Evolutionary conservation across 2,113 vertebrate genomes (phyloP).

Genomic region (Nycticorax nycticorax): DNA sequence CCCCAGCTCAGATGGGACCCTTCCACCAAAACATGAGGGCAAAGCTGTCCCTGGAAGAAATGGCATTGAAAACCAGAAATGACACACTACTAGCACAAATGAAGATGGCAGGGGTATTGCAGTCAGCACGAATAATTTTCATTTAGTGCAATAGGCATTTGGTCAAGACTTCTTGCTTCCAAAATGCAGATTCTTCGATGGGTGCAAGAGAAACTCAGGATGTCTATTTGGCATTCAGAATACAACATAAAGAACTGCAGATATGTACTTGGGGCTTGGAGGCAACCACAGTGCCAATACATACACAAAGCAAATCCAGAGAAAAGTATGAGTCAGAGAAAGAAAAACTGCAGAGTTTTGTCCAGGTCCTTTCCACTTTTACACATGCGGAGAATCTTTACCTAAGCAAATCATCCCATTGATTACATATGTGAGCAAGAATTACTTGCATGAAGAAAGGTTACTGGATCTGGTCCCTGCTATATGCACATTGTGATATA

Average conservation of each 20-base stretch:
- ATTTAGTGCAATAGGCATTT: neutral
- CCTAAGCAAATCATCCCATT: constrained; percentile 28
- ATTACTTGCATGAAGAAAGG: neutral
- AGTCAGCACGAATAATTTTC: neutral
- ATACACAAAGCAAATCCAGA: constrained; percentile 54
- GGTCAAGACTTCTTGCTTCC: neutral
- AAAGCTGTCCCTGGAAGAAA: neutral
- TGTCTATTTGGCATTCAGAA: constrained; percentile 15
- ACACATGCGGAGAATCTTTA: constrained; percentile 7
- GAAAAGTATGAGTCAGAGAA: constrained; percentile 58
- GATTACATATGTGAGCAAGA: constrained; percentile 24
- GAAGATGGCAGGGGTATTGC: neutral
- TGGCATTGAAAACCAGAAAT: neutral
- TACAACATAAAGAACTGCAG: constrained; percentile 30
- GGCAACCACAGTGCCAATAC: constrained; percentile 29
- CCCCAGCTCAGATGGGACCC: constrained; percentile 6
- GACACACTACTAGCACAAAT: neutral
- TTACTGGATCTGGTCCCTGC: constrained; percentile 22
- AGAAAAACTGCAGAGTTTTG: constrained; percentile 38
- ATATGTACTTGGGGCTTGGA: constrained; percentile 41
- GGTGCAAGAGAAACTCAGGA: neutral
- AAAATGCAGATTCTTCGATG: neutral
- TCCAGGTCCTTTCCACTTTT: constrained; percentile 30
- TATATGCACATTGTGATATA: neutral
- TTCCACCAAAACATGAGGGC: neutral